Conservation (phyloP, 2,113 vertebrate species). For the Scytalopus superciliaris region DNA sequence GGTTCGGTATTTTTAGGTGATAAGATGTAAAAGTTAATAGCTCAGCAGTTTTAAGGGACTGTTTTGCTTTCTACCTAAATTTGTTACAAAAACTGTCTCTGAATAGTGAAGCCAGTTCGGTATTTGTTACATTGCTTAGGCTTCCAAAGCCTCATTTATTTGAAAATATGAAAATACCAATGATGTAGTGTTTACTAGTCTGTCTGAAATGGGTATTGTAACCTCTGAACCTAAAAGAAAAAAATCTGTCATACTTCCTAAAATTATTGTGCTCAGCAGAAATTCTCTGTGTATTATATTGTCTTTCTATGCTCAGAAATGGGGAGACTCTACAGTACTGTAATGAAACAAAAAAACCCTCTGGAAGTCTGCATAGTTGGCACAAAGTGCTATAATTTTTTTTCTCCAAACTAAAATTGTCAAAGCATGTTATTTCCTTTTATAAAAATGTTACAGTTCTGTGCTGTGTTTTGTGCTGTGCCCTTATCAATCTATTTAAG, state of each 20-base stretch:
- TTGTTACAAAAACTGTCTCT: not conserved
- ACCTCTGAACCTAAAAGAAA: conserved; percentile 3
- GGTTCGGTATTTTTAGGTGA: not conserved
- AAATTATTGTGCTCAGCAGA: not conserved
- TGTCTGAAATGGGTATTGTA: conserved; percentile 36
- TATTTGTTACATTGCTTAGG: not conserved
- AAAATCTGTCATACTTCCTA: not conserved
- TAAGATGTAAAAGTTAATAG: not conserved
- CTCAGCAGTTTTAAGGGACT: not conserved
- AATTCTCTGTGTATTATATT: conserved; percentile 19
- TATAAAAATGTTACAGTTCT: conserved; percentile 30
- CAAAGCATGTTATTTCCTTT: not conserved
- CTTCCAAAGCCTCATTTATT: not conserved
- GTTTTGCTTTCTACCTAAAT: not conserved
- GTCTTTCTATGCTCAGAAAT: conserved; percentile 41
- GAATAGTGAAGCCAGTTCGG: not conserved
- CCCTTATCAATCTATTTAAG: conserved; percentile 29
- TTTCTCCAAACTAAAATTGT: conserved; percentile 37
- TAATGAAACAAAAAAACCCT: conserved; percentile 43
- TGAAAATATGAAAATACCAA: not conserved
- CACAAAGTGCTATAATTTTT: conserved; percentile 39
- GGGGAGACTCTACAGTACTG: not conserved
- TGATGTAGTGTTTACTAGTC: not conserved
- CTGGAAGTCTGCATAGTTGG: conserved; percentile 11
- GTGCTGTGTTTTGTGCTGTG: conserved; percentile 25